Base-by-base conservation (phyloP, 2,797 vertebrate genomes). In the Podargus strigoides region DNA sequence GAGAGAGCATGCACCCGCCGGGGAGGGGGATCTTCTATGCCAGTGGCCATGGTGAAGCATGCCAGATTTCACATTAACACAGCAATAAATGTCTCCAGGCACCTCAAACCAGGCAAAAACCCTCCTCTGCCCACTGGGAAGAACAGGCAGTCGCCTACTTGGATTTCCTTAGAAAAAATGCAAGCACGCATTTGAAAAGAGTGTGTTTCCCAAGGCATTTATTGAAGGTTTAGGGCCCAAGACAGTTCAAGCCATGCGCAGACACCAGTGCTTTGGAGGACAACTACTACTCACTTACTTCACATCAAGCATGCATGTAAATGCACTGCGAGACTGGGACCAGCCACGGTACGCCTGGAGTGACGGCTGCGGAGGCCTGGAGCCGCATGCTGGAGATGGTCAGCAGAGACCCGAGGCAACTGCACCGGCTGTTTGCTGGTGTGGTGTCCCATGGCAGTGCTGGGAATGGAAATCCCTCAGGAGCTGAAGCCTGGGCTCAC, bases 271-370 rank as follows among this genome's bases (percentile, higher is more conserved):
- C n/a, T 41, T n/a, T n/a, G 50, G 49, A 44, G 58, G 89, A 24
- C 36, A 63, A 28, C 34, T 59, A 23, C 13, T 37, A 23, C 37
- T 50, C 46, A 10, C 7, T 77, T 1, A 12, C 9, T 50, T 47
- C 49, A 16, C 44, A 55, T 14, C 30, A 28, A 72, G 36, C 3
- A 24, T 0, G 0, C 24, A 28, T 49, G 41, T 18, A 44, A 68
- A 67, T 4, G 20, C 53, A 7, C 41, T 42, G 63, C 1, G 11
- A 42, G 74, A 7, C 1, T 14, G 24, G 34, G 28, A 41, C 53
- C 4, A 16, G 67, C 55, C 37, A 11, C 14, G 4, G 12, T 3
- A 1, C 0, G 0, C 60, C 42, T 3, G 32, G 60, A 3, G n/a
- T 50, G 49, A 28, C 8, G 1, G 15, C 44, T 12, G 59, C 68